A percentile compares a stretch with the other conserved stretches of the same genome.
Evolutionary conservation across 2,888 invertebrate genomes (phyloP).

Genomic region (Drosophila percnosoma): DNA sequence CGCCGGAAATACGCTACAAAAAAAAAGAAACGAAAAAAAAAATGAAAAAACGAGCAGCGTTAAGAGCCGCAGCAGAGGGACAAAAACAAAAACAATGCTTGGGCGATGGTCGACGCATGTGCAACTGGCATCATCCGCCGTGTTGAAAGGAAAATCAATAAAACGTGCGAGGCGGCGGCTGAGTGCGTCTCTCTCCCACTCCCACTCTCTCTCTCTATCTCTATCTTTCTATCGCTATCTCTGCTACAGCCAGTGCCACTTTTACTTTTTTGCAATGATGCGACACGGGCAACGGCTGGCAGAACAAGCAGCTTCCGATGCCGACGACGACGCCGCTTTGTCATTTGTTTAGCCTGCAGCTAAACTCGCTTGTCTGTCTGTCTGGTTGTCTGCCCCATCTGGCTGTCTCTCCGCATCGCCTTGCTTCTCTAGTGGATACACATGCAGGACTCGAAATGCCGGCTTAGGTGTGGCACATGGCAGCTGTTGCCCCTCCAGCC

Average conservation of each 20-base stretch:
- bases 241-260: conserved; percentile 50
- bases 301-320: conserved; percentile 75
- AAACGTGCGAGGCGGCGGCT: conserved; percentile 68
- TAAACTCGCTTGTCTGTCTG: conserved; percentile 62
- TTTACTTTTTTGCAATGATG: conserved; percentile 72
- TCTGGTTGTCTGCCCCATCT: conserved; percentile 9
- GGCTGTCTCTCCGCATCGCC: conserved; percentile 19
- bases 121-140: conserved; percentile 62
- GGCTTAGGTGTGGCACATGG: conserved; percentile 75
- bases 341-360: conserved; percentile 78
- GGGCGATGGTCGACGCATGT: conserved; percentile 70
- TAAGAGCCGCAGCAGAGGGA: conserved; percentile 25
- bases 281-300: conserved; percentile 69
- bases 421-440: conserved; percentile 34
- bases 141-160: conserved; percentile 73
- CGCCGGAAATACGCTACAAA: conserved; percentile 70
- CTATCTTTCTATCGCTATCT: not conserved
- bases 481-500: conserved; percentile 61
- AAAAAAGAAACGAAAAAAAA: conserved; percentile 18
- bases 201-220: not conserved
- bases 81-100: conserved; percentile 11
- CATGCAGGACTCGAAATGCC: conserved; percentile 35
- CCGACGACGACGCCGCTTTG: conserved; percentile 60
- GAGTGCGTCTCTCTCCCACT: conserved; percentile 25
- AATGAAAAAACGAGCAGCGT: conserved; percentile 5